A percentile compares a stretch with the other conserved stretches of the same genome.
These are phyloP conservation scores for Drosophila paramelanica DNA, from an alignment of 2,888 invertebrate genomes.

Conservation along the genomic window DNA sequence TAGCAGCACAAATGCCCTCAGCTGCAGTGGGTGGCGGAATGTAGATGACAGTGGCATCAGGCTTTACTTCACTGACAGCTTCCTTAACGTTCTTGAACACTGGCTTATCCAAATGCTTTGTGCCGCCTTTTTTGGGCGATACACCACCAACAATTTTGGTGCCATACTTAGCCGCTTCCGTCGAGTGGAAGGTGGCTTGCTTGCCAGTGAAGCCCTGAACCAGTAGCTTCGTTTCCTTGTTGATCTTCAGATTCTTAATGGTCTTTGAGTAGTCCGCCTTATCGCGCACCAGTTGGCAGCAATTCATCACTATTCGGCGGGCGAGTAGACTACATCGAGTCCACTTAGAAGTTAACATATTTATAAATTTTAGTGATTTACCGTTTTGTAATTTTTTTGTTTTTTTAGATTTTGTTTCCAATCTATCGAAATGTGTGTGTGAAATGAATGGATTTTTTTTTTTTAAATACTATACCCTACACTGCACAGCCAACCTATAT, in stretches of 20 bases:
- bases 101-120: conserved; percentile 91
- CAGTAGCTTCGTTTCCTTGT: conserved; percentile 94
- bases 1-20: conserved; percentile 94
- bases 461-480: background rate
- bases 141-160: conserved; percentile 94
- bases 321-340: conserved; percentile 3
- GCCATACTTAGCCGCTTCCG: conserved; percentile 98
- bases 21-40: conserved; percentile 97
- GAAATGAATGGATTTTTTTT: conserved; percentile 4
- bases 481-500: background rate
- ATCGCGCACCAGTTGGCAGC: conserved; percentile 5
- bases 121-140: conserved; percentile 92
- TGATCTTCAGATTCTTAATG: conserved; percentile 91
- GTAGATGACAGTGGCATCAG: conserved; percentile 96
- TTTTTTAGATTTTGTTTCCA: conserved; percentile 43
- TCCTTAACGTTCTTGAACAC: conserved; percentile 86
- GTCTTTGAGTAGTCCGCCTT: conserved; percentile 66
- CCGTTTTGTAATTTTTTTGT: conserved; percentile 1
- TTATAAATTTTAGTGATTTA: background rate
- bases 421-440: conserved; percentile 38
- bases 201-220: conserved; percentile 99
- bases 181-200: conserved; percentile 96
- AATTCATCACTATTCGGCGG: background rate
- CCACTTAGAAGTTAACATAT: conserved; percentile 27
- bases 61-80: conserved; percentile 93